Evolutionary conservation across 2,888 invertebrate species (phyloP).

Genomic region (Drosophila setosimentum): DNA sequence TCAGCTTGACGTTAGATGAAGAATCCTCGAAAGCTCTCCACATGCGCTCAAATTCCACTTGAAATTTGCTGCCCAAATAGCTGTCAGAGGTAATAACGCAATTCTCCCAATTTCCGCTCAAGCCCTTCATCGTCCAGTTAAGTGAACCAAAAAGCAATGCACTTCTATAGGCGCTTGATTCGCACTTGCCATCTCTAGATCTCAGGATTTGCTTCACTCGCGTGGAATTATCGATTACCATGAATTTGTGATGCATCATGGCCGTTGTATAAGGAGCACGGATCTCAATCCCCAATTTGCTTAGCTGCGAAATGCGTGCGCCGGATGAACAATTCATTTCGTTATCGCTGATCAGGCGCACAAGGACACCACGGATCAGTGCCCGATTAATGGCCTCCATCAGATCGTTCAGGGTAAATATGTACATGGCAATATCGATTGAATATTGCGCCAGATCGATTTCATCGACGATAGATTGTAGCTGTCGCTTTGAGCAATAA

Average conservation of each 20-base stretch:
- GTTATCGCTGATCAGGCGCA: conserved; percentile 79
- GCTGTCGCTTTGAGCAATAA: conserved; percentile 58
- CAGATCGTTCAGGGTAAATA: conserved; percentile 70
- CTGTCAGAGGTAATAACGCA: conserved; percentile 75
- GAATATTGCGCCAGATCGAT: conserved; percentile 75
- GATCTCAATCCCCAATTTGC: conserved; percentile 66
- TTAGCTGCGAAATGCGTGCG: conserved; percentile 63
- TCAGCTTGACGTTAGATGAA: background rate
- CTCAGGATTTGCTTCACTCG: conserved; percentile 46
- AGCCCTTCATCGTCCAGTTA: conserved; percentile 82
- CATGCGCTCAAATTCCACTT: conserved; percentile 82
- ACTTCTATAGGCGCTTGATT: conserved; percentile 7
- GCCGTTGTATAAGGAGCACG: conserved; percentile 66
- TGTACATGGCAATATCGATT: conserved; percentile 83
- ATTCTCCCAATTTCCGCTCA: conserved; percentile 83
- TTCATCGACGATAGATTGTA: conserved; percentile 58
- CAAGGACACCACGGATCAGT: conserved; percentile 65
- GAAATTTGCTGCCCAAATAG: conserved; percentile 55
- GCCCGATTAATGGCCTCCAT: conserved; percentile 67
- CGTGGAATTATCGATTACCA: conserved; percentile 76
- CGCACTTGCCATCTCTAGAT: background rate
- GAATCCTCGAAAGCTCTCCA: conserved; percentile 70
- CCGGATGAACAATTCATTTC: conserved; percentile 73
- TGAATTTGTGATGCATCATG: conserved; percentile 85
- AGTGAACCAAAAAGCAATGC: conserved; percentile 75